These are phyloP conservation scores for Tadarida brasiliensis DNA, from an alignment of 2,797 vertebrate species.

Conservation along the genomic window DNA sequence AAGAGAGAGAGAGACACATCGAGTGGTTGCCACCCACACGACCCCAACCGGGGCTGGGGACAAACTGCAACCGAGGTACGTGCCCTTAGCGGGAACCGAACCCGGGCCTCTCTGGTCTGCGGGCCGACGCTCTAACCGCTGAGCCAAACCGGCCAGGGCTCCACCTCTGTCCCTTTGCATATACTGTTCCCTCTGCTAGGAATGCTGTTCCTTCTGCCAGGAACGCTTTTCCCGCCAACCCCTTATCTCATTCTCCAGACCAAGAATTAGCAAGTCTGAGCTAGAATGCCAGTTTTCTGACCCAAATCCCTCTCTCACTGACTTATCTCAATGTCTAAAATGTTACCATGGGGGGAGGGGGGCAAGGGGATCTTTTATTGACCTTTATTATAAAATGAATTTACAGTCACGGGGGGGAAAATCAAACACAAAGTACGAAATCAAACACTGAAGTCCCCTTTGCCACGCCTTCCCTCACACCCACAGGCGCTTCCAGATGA, in stretches of 20 bases:
- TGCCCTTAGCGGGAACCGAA: too few relatives aligned
- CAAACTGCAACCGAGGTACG: too few relatives aligned
- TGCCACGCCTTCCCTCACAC: not conserved
- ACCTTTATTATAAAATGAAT: not conserved
- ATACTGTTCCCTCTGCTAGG: not conserved
- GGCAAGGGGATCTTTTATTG: not conserved
- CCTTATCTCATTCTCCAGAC: not conserved
- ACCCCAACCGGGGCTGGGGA: too few relatives aligned
- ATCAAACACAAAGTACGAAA: not conserved
- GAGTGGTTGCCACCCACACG: too few relatives aligned
- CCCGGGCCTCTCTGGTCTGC: too few relatives aligned
- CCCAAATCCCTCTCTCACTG: not conserved
- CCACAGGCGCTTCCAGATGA: not conserved
- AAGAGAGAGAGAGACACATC: too few relatives aligned
- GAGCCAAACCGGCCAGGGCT: too few relatives aligned
- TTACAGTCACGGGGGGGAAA: not conserved
- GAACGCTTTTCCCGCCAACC: not conserved
- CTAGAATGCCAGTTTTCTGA: not conserved
- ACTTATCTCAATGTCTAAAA: not conserved
- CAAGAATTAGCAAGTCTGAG: not conserved
- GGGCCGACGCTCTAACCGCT: too few relatives aligned
- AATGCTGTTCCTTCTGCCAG: not conserved
- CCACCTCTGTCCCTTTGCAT: not conserved
- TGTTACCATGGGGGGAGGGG: not conserved
- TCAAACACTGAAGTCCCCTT: not conserved